Percentiles rank a stretch among this genome's conserved stretches.
phyloP scores from a whole-genome alignment of 2,888 invertebrate genomes.

The Corbicula japonica region DNA sequence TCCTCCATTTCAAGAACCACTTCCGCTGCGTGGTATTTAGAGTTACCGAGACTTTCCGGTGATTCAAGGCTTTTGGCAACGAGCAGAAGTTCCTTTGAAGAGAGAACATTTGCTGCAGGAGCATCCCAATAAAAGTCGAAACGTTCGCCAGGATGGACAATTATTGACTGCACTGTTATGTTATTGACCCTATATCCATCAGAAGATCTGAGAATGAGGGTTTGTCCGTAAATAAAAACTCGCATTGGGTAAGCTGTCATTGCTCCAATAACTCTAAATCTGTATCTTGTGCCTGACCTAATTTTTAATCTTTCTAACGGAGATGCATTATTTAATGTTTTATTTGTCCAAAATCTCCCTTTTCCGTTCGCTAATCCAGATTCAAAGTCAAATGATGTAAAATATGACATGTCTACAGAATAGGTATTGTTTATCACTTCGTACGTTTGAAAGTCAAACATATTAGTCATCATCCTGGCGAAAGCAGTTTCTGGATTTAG shows the following conservation, averaged over 20 bases:
- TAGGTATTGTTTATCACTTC: conserved; percentile 26
- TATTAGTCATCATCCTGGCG: conserved; percentile 58
- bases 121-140: conserved; percentile 65
- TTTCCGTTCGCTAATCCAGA: conserved; percentile 69
- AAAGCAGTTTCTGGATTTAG: conserved; percentile 64
- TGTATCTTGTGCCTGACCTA: conserved; percentile 25
- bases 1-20: too few species aligned
- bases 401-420: conserved; percentile 55
- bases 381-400: conserved; percentile 46
- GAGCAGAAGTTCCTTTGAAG: conserved; percentile 62
- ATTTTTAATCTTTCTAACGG: conserved; percentile 66
- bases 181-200: conserved; percentile 67
- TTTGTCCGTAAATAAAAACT: conserved; percentile 38
- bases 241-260: conserved; percentile 49
- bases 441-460: conserved; percentile 50
- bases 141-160: conserved; percentile 70
- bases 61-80: conserved; percentile 68
- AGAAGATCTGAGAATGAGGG: conserved; percentile 52
- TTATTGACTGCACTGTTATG: conserved; percentile 55
- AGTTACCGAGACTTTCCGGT: conserved; percentile 29
- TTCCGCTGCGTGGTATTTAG: too few species aligned
- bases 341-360: conserved; percentile 64
- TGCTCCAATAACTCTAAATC: conserved; percentile 45
- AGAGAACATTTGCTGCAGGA: conserved; percentile 31
- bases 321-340: conserved; percentile 60